Percentiles rank a stretch among this genome's conserved stretches.
phyloP scores from a whole-genome alignment of 2,113 vertebrate species.

The Sinosuthora webbiana region DNA sequence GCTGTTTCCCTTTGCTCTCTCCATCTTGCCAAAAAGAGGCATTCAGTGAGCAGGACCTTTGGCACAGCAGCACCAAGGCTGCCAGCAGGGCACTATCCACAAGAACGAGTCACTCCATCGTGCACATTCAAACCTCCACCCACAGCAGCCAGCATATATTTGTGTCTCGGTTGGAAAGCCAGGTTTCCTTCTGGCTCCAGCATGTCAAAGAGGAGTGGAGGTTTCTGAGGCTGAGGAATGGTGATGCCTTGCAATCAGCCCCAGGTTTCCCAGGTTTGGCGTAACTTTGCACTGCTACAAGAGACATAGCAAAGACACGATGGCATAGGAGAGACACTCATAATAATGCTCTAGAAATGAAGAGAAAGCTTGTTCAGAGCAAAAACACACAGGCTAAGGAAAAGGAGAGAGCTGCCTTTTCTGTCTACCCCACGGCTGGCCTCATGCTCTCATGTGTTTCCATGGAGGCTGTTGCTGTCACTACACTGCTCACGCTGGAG shows the following conservation, averaged over 20 bases:
- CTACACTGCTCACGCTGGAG: conserved; percentile 45
- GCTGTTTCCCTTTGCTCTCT: not conserved
- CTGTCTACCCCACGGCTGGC: conserved; percentile 19
- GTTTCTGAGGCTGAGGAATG: not conserved
- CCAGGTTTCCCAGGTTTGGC: not conserved
- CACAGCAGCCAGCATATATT: not conserved
- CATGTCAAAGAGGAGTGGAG: not conserved
- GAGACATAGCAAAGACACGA: rapidly evolving
- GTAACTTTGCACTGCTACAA: not conserved
- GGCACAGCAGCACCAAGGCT: not conserved
- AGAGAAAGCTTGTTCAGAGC: not conserved
- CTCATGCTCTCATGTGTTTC: conserved; percentile 62
- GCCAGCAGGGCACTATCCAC: not conserved
- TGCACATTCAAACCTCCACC: not conserved
- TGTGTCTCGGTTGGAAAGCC: rapidly evolving
- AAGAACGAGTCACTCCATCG: not conserved
- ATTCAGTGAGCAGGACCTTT: not conserved
- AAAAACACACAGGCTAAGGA: not conserved
- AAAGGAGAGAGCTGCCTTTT: not conserved
- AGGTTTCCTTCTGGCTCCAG: not conserved
- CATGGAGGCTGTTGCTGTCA: conserved; percentile 68
- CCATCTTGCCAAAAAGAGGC: not conserved
- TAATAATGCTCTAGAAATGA: not conserved
- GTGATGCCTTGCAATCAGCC: not conserved
- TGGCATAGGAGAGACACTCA: not conserved